Conservation (phyloP, 2,113 vertebrate species). For the Vulpes lagopus region DNA sequence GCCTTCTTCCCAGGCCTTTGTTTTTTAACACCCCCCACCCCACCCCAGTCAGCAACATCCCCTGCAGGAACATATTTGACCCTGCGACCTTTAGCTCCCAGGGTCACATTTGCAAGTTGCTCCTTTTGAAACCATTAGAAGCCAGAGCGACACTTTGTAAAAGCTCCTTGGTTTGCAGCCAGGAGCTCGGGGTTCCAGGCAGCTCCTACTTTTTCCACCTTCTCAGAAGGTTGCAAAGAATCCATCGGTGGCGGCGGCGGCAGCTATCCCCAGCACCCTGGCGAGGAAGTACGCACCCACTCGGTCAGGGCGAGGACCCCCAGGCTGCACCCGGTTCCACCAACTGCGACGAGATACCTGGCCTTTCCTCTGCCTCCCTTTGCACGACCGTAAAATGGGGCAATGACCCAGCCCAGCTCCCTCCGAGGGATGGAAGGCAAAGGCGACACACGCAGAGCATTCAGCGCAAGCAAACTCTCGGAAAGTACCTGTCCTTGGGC, state of each 20-base stretch:
- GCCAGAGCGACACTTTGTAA: not conserved
- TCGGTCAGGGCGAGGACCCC: not conserved
- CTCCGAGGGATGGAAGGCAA: not conserved
- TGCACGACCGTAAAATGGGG: not conserved
- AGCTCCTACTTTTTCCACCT: not conserved
- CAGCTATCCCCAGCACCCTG: no score
- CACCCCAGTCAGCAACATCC: not conserved
- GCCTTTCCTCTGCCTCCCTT: not conserved
- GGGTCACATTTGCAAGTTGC: not conserved
- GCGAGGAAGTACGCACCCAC: no score
- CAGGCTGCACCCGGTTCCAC: not conserved
- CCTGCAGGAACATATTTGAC: not conserved
- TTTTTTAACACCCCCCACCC: not conserved
- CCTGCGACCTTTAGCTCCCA: not conserved
- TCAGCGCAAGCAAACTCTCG: not conserved
- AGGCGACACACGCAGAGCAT: not conserved
- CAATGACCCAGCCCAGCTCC: not conserved
- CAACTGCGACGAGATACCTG: no score
- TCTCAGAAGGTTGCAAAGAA: not conserved
- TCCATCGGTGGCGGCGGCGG: not conserved
- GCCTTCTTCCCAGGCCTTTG: not conserved
- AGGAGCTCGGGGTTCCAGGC: not conserved
- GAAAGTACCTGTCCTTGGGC: fast-evolving
- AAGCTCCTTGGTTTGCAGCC: not conserved
- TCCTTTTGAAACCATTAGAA: not conserved